phyloP scores from a whole-genome alignment of 2,113 vertebrate genomes.

The Dunckerocampus dactyliophorus region DNA sequence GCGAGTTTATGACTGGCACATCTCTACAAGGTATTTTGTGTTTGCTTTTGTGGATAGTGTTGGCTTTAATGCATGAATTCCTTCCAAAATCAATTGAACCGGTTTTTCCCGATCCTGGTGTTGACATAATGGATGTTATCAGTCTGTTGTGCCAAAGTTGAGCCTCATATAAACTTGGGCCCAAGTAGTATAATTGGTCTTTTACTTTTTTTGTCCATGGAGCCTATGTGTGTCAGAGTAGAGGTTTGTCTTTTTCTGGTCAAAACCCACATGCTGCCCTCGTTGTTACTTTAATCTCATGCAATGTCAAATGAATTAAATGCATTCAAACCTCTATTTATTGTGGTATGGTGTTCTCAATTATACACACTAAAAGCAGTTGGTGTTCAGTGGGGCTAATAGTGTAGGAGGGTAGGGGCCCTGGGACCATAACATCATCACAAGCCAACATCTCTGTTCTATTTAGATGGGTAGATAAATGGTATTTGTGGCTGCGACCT shows the following conservation, averaged over 20 bases:
- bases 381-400: too few relatives aligned
- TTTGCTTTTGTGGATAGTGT: constrained; percentile 7
- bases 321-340: background rate
- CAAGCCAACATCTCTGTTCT: background rate
- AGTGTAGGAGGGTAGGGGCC: too few relatives aligned
- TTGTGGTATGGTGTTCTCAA: too few relatives aligned
- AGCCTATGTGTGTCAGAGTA: background rate
- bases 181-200: background rate
- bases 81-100: constrained; percentile 19
- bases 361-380: too few relatives aligned
- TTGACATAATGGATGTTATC: background rate
- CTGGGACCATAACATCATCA: background rate
- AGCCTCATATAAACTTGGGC: background rate
- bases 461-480: background rate
- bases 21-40: too few relatives aligned
- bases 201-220: too few relatives aligned
- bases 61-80: constrained; percentile 18
- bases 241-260: background rate
- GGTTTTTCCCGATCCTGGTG: constrained; percentile 3
- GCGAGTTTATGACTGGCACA: too few relatives aligned
- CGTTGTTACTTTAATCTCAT: background rate
- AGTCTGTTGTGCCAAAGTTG: background rate
- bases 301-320: background rate
- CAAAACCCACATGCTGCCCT: background rate
- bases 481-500: background rate